Conservation (phyloP, 1,140 invertebrate genomes). For the Brachionus plicatilis region DNA sequence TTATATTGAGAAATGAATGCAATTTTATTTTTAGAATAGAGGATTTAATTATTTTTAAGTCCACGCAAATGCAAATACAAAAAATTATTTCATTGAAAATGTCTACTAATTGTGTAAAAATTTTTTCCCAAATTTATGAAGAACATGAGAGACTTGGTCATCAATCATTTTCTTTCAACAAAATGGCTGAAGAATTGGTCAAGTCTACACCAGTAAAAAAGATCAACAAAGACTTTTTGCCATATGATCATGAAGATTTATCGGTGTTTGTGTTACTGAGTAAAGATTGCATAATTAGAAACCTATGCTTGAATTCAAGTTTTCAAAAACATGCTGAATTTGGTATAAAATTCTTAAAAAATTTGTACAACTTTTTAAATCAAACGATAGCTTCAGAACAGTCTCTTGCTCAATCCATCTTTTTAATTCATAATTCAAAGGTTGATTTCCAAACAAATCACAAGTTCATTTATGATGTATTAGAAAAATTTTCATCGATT, state of each 20-base stretch:
- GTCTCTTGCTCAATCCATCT: not conserved
- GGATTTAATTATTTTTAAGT: no score
- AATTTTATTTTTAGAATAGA: no score
- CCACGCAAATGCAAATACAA: not conserved
- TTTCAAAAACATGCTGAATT: not conserved
- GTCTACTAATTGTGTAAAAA: not conserved
- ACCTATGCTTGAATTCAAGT: not conserved
- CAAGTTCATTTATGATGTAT: not conserved
- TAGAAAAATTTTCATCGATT: not conserved
- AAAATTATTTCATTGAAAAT: not conserved
- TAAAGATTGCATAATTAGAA: not conserved
- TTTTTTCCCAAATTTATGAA: not conserved
- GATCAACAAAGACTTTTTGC: not conserved
- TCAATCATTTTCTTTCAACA: not conserved
- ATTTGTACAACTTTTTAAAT: not conserved
- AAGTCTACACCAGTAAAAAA: not conserved
- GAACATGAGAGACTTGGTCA: not conserved
- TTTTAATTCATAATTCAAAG: conserved; percentile 5
- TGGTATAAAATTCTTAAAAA: not conserved
- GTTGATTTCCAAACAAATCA: not conserved
- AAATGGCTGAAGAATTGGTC: not conserved
- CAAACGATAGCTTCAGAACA: not conserved
- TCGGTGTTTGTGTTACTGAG: not conserved
- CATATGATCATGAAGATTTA: not conserved
- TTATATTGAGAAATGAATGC: no score